Conservation (phyloP, 1,140 invertebrate genomes). For the Cydia splendana region DNA sequence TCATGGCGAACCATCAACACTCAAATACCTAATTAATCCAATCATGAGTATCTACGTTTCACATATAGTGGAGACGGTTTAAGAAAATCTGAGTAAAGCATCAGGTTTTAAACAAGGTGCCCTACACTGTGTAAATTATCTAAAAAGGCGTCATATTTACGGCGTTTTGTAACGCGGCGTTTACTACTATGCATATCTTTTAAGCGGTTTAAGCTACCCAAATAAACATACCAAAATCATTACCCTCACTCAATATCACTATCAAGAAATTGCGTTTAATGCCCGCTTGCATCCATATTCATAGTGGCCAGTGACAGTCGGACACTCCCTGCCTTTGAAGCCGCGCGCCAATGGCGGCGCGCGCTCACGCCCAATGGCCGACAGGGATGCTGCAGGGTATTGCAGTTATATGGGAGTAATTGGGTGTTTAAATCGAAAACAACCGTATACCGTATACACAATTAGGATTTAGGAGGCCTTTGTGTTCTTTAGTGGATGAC, state of each 20-base stretch:
- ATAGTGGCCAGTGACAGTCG: background rate
- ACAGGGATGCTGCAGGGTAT: background rate
- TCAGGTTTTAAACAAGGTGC: no score
- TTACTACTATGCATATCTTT: no score
- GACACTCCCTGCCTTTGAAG: conserved; percentile 3
- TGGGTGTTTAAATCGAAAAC: background rate
- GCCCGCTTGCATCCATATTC: conserved; percentile 1
- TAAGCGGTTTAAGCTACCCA: background rate
- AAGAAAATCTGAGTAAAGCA: no score
- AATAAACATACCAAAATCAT: background rate
- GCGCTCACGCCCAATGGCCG: background rate
- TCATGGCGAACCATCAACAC: no score
- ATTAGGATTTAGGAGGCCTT: background rate
- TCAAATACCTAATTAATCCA: no score
- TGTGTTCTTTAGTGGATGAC: no score
- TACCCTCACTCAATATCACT: background rate
- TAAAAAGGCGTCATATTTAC: no score
- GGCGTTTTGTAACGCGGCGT: no score
- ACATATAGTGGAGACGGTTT: no score
- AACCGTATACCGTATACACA: background rate
- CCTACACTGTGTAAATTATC: no score
- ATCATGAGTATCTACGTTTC: no score
- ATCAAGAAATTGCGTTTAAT: background rate
- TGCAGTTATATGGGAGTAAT: background rate
- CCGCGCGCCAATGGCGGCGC: background rate